Percentiles rank a stretch among this genome's conserved stretches.
Conservation (phyloP, 2,888 invertebrate species). For the Callinectes sapidus region DNA sequence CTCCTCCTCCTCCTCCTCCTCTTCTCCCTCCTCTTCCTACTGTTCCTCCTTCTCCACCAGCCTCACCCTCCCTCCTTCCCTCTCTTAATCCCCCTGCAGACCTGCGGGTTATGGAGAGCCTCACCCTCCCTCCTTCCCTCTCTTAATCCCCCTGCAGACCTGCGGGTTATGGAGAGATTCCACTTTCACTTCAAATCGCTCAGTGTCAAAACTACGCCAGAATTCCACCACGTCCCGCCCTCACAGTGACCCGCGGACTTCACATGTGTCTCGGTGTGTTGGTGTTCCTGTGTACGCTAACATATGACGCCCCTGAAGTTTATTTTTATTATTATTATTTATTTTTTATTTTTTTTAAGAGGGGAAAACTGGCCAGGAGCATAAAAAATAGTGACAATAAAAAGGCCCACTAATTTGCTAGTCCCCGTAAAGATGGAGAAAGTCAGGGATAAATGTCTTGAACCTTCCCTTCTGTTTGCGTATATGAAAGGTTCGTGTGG, state of each 20-base stretch:
- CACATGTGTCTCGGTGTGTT: background rate
- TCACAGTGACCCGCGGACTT: background rate
- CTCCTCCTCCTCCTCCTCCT: background rate
- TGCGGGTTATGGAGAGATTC: background rate
- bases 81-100: background rate
- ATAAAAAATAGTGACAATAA: too few species aligned
- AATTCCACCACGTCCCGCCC: constrained; percentile 3
- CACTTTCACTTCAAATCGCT: constrained; percentile 22
- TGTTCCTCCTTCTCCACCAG: background rate
- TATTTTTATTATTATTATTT: too few species aligned
- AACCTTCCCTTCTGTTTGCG: background rate
- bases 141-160: background rate
- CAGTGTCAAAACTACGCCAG: background rate
- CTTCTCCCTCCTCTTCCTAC: background rate
- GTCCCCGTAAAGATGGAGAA: too few species aligned
- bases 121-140: background rate
- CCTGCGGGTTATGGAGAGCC: background rate
- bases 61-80: background rate
- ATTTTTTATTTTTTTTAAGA: too few species aligned
- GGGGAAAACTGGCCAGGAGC: too few species aligned
- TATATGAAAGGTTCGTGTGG: background rate
- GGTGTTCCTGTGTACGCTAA: background rate
- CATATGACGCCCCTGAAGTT: background rate
- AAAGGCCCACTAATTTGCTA: too few species aligned
- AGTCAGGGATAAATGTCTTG: too few species aligned